These are phyloP conservation scores for Ptiloglossa arizonensis DNA, from an alignment of 1,140 invertebrate genomes.

Conservation along the genomic window DNA sequence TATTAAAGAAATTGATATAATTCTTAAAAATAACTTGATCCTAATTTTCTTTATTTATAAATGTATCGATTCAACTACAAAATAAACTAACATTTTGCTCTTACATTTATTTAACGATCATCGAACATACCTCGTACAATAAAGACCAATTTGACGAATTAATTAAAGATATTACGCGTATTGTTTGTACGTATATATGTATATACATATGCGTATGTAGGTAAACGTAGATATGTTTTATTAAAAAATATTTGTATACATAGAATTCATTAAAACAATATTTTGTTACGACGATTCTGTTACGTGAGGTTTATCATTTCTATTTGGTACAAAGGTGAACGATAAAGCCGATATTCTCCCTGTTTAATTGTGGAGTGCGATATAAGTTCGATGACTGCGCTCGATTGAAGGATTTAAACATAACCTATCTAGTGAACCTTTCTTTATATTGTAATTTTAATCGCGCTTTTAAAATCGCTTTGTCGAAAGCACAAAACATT, in stretches of 20 bases:
- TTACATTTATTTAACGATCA: too few relatives aligned
- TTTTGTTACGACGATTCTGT: background rate
- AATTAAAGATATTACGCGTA: too few relatives aligned
- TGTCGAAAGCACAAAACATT: background rate
- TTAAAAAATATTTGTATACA: background rate
- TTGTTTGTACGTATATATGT: too few relatives aligned
- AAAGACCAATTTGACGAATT: too few relatives aligned
- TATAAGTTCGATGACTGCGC: background rate
- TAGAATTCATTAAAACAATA: background rate
- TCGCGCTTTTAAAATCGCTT: background rate
- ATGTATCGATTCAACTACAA: background rate
- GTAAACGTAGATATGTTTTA: too few relatives aligned
- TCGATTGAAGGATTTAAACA: background rate
- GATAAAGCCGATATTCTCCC: background rate
- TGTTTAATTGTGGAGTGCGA: background rate
- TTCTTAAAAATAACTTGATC: too few relatives aligned
- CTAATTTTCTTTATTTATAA: too few relatives aligned
- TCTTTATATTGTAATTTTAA: background rate
- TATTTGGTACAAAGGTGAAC: conserved; percentile 18
- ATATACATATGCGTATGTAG: too few relatives aligned
- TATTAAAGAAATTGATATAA: too few relatives aligned
- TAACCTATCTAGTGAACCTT: too few relatives aligned
- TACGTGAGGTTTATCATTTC: conserved; percentile 20
- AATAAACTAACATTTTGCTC: too few relatives aligned
- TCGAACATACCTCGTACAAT: too few relatives aligned